Percentiles rank a stretch among this genome's conserved stretches.
Evolutionary conservation across 2,797 vertebrate species (phyloP).

Genomic region (Chelidonichthys spinosus): DNA sequence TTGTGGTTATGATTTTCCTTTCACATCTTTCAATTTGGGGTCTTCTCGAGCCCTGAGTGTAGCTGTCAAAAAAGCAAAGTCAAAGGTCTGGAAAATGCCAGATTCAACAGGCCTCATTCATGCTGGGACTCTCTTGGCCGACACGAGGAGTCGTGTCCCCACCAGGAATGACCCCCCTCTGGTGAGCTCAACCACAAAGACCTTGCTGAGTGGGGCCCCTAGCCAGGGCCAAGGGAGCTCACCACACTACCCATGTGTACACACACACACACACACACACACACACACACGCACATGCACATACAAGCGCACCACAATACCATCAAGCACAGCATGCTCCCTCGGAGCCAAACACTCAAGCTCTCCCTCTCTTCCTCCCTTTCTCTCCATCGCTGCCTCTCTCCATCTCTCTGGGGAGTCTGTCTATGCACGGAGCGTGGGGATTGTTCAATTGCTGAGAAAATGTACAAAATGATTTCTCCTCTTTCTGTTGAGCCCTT

Average conservation of each 20-base stretch:
- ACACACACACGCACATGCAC: slow-evolving; percentile 28
- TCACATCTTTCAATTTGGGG: slow-evolving; percentile 22
- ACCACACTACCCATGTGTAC: slow-evolving; percentile 59
- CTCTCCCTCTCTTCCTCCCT: slow-evolving; percentile 69
- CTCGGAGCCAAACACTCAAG: slow-evolving; percentile 73
- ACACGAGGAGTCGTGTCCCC: slow-evolving; percentile 63
- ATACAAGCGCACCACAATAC: slow-evolving; percentile 73
- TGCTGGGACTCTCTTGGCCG: slow-evolving; percentile 46
- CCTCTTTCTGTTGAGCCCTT: slow-evolving; percentile 71
- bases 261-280: slow-evolving; percentile 25
- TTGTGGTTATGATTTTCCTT: slow-evolving; percentile 43
- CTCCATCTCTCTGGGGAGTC: slow-evolving; percentile 91
- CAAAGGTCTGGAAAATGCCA: slow-evolving; percentile 57
- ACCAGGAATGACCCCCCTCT: slow-evolving; percentile 72
- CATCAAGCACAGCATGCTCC: slow-evolving; percentile 76
- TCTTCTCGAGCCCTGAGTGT: slow-evolving; percentile 17
- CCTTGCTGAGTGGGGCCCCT: slow-evolving; percentile 73
- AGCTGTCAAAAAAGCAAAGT: slow-evolving; percentile 15
- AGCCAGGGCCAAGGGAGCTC: slow-evolving; percentile 66
- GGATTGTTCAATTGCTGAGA: slow-evolving; percentile 97
- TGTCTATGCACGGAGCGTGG: slow-evolving; percentile 90
- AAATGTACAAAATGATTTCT: slow-evolving; percentile 96
- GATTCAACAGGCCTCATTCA: slow-evolving; percentile 64
- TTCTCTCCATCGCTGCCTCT: slow-evolving; percentile 79
- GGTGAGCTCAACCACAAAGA: slow-evolving; percentile 76